A percentile compares a stretch with the other conserved stretches of the same genome.
These are phyloP conservation scores for Dilophus febrilis DNA, from an alignment of 2,888 invertebrate species.

Conservation along the genomic window DNA sequence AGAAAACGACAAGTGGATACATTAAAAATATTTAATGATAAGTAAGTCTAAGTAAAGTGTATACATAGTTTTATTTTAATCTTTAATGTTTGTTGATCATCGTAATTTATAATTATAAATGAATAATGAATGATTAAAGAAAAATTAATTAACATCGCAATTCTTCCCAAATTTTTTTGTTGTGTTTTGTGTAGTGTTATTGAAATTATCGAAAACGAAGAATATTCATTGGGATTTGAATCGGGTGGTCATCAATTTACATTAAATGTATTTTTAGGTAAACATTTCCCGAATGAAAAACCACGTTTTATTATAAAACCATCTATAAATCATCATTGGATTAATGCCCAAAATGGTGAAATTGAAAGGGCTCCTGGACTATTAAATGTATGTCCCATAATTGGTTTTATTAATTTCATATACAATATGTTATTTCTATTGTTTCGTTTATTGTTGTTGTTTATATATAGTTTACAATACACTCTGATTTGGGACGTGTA, in stretches of 20 bases:
- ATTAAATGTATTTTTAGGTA: slow-evolving; percentile 44
- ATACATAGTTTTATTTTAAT: too few relatives aligned
- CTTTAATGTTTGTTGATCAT: too few relatives aligned
- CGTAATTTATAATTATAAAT: background rate
- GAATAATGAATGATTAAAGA: background rate
- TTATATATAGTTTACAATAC: slow-evolving; percentile 45
- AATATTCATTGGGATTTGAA: slow-evolving; percentile 54
- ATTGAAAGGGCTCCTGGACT: slow-evolving; percentile 58
- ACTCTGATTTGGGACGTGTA: slow-evolving; percentile 64
- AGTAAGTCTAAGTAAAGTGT: too few relatives aligned
- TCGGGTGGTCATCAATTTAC: slow-evolving; percentile 47
- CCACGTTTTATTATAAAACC: slow-evolving; percentile 53
- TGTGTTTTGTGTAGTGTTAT: slow-evolving; percentile 37
- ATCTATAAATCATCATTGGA: slow-evolving; percentile 51
- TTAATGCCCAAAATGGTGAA: slow-evolving; percentile 47
- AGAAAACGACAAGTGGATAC: slow-evolving; percentile 56
- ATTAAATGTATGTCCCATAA: slow-evolving; percentile 42
- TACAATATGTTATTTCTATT: too few relatives aligned
- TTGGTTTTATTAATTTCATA: too few relatives aligned
- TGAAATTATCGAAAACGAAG: slow-evolving; percentile 50
- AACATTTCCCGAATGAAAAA: slow-evolving; percentile 59
- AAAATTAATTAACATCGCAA: background rate
- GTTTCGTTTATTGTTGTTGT: too few relatives aligned
- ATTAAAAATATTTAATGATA: slow-evolving; percentile 64
- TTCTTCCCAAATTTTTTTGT: slow-evolving; percentile 4